phyloP scores from a whole-genome alignment of 2,888 invertebrate genomes.

The Apotomis turbidana region DNA sequence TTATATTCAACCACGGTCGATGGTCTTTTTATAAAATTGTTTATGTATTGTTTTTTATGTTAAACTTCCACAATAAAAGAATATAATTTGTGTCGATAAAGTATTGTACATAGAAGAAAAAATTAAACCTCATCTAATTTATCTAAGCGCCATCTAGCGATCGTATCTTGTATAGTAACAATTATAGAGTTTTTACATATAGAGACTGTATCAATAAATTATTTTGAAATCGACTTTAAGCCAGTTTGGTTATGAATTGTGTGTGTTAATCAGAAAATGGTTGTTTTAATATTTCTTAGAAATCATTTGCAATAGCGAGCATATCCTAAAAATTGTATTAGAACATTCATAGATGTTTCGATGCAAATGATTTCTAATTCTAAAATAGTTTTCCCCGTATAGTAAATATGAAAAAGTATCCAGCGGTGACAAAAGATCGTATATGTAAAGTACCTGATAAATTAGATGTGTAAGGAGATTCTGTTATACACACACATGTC shows the following conservation, averaged over 20 bases:
- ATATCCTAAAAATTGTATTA: no score
- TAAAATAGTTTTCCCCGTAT: conserved; percentile 19
- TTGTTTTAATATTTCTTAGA: conserved; percentile 17
- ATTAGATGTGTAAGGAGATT: conserved; percentile 63
- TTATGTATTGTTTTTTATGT: no score
- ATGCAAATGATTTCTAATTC: conserved; percentile 21
- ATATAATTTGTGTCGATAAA: no score
- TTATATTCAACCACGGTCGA: no score
- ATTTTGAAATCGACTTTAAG: conserved; percentile 44
- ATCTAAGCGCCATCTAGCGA: conserved; percentile 22
- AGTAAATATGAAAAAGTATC: conserved; percentile 13
- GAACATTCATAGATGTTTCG: no score
- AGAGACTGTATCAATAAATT: conserved; percentile 46
- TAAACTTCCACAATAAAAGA: no score
- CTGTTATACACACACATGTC: conserved; percentile 72
- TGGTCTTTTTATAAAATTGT: no score
- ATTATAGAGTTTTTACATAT: conserved; percentile 32
- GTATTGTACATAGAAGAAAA: no score
- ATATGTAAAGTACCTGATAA: conserved; percentile 74
- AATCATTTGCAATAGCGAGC: conserved; percentile 12
- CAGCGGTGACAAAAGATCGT: conserved; percentile 54
- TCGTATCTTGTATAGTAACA: background rate
- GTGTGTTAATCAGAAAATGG: conserved; percentile 66
- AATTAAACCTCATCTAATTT: background rate
- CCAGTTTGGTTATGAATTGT: conserved; percentile 63